Base-by-base conservation (phyloP, 2,888 invertebrate genomes). In the Dinocampus coccinellae region DNA sequence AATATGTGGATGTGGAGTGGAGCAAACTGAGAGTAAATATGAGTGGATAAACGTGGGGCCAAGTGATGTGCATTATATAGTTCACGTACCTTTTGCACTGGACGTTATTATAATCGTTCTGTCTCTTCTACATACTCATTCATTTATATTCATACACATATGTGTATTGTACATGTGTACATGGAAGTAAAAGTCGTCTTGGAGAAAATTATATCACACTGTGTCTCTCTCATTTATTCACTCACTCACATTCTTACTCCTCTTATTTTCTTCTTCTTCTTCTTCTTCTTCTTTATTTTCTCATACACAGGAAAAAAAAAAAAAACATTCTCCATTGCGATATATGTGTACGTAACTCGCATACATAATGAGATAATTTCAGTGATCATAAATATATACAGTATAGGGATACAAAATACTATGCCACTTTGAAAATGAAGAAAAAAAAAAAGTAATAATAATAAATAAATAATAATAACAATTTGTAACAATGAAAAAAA, bases 151-250 rank as follows among this genome's bases (percentile, higher is more conserved):
- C 16, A 58, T 26, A 58, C n/a, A 34, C 34, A 58, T 47, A 2
- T 47, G 3, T 47, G 7, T 47, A 47, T 16, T 52, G 52, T 47
- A 64, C 20, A 29, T 47, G 52, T 52, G 47, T 64, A 33, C 52
- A 10, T 29, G 29, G 47, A 22, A 64, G 64, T 64, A 52, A 64
- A 64, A 64, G 68, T 42, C 57, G 47, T 53, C 77, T 76, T 75
- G 64, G 78, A 78, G 82, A 81, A 84, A 84, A 84, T 81, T 79
- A 80, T 84, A 82, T 83, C 82, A 80, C 80, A 79, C 77, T 73
- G 80, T 78, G 83, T 82, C 80, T 82, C 78, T 75, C 72, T 65
- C 67, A 63, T 62, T 63, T 47, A 36, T 42, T 0, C 29, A 42
- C 22, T 76, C n/a, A n/a, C n/a, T n/a, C n/a, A n/a, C n/a, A n/a